These are phyloP conservation scores for Grallaria varia DNA, from an alignment of 2,113 vertebrate genomes.

Conservation along the genomic window DNA sequence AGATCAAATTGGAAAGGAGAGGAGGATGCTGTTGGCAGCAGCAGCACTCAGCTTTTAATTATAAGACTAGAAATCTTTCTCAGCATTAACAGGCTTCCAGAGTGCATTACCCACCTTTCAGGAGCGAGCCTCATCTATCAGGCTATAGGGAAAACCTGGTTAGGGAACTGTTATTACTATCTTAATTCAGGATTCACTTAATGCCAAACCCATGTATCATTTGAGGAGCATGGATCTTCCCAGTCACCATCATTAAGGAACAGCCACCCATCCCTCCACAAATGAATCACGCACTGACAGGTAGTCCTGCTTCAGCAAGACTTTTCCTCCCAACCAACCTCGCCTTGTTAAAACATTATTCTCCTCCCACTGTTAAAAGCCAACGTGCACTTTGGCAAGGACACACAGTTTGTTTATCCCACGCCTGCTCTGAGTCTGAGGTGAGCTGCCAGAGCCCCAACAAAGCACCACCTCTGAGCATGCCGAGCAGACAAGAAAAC, in stretches of 20 bases:
- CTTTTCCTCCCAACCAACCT: neutral
- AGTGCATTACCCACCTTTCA: neutral
- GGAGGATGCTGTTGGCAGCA: slow-evolving; percentile 17
- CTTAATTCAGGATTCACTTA: neutral
- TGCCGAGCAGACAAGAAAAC: accelerated
- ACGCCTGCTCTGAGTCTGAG: neutral
- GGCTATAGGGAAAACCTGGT: neutral
- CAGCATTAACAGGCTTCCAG: neutral
- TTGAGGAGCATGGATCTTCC: neutral
- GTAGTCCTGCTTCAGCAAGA: neutral
- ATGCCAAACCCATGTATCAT: neutral
- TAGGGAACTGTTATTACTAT: neutral
- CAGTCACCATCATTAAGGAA: neutral
- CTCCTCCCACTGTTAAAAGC: neutral
- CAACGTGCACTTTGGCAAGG: neutral
- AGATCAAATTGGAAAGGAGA: slow-evolving; percentile 35
- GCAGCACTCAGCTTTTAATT: slow-evolving; percentile 46
- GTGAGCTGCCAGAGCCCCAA: neutral
- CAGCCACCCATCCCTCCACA: neutral
- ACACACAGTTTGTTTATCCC: neutral
- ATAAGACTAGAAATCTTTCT: neutral
- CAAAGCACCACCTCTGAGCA: neutral
- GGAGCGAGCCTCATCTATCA: neutral
- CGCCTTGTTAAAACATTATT: neutral
- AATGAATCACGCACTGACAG: neutral